Evolutionary conservation across 2,888 invertebrate species (phyloP), one percentile per base, ranked within the genome.

Genomic region (Hermaeophaga mercurialis): DNA sequence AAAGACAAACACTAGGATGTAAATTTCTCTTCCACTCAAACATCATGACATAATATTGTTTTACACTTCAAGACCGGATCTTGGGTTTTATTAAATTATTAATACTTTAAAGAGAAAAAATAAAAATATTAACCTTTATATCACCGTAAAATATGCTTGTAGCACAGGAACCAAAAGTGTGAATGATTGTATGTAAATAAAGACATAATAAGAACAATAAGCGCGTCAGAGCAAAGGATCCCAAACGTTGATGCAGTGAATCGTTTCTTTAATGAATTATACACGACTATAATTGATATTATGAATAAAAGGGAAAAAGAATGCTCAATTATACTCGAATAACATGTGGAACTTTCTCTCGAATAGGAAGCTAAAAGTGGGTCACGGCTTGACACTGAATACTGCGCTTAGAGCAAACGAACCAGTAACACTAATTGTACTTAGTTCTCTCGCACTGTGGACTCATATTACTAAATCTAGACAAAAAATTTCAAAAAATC

Each of bases 301-400:
- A 48, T 54, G 50, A 50, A 59, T 59, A 59, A 59, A 59, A 59
- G 59, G 59, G 59, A 59, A 59, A 59, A 56, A 59, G 56, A 59
- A 59, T 56, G 53, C 54, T 56, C 56, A 54, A 59, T 59, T 59
- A 56, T 56, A 53, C 56, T 49, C 54, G 52, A 41, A 48, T 46
- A 49, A 54, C 59, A 54, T 54, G 56, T 54, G 56, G 34, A 59
- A 59, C 59, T 59, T 59, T 59, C 59, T 59, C 59, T 59, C 22
- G 53, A 59, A 52, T 44, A 56, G 59, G 56, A 59, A 59, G 59
- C 54, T 38, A 7, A 26, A 59, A 56, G 59, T 59, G 19, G 59
- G 59, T 50, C 59, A 59, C 12, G 33, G 50, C 56, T 49, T 56
- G 56, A 56, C 59, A 59, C 59, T 56, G 55, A 55, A 58, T 52